Evolutionary conservation across 2,888 invertebrate species (phyloP).

Genomic region (Eupithecia centaureata): DNA sequence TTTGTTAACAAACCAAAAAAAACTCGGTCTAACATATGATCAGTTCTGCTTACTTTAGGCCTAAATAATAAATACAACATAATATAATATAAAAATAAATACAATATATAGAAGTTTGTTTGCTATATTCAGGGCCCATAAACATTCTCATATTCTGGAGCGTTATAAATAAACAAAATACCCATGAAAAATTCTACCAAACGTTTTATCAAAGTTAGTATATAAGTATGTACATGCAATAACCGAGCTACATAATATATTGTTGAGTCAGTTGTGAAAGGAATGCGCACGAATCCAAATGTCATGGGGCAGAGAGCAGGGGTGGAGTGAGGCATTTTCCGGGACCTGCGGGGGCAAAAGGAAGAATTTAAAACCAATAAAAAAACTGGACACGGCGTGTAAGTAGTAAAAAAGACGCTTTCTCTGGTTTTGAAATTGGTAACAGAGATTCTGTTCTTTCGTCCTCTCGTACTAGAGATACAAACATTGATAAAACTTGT

Average conservation of each 20-base stretch:
- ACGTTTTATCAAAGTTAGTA: constrained; percentile 20
- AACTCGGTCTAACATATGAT: neutral
- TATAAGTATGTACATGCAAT: constrained; percentile 16
- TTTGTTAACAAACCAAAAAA: too few relatives aligned
- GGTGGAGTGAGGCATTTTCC: constrained; percentile 38
- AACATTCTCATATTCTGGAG: neutral
- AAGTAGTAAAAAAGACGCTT: too few relatives aligned
- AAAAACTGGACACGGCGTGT: too few relatives aligned
- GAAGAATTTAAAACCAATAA: neutral
- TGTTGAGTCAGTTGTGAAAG: constrained; percentile 43
- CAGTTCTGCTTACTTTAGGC: neutral
- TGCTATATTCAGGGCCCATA: too few relatives aligned
- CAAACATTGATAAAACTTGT: too few relatives aligned
- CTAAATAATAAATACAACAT: too few relatives aligned
- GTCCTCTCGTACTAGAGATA: too few relatives aligned
- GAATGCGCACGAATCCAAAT: constrained; percentile 59
- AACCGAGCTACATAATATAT: constrained; percentile 23
- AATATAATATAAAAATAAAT: too few relatives aligned
- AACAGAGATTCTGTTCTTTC: too few relatives aligned
- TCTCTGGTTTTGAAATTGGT: too few relatives aligned
- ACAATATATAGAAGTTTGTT: too few relatives aligned
- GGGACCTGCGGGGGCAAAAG: neutral
- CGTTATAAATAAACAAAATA: neutral
- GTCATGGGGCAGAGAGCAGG: constrained; percentile 53
- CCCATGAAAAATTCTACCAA: neutral